These are phyloP conservation scores for Emmelina monodactyla DNA, from an alignment of 2,888 invertebrate genomes.

Conservation along the genomic window DNA sequence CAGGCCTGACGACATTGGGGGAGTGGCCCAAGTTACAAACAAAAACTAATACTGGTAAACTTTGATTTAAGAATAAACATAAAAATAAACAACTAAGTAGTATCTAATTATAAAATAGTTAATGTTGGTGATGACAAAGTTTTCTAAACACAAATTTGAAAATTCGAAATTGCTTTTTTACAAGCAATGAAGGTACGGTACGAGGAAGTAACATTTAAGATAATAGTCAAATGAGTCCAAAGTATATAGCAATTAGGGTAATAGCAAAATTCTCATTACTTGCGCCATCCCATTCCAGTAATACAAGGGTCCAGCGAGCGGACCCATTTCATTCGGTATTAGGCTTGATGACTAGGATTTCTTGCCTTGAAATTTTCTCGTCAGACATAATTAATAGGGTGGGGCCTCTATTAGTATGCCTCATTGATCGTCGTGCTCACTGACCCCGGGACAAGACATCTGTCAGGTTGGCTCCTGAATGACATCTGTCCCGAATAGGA, in stretches of 20 bases:
- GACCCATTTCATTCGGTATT: slow-evolving; percentile 64
- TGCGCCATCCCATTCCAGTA: slow-evolving; percentile 23
- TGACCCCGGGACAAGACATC: slow-evolving; percentile 25
- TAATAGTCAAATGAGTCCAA: too few species aligned
- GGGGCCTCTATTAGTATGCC: slow-evolving; percentile 47
- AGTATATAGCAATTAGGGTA: too few species aligned
- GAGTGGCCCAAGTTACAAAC: slow-evolving; percentile 21
- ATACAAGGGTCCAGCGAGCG: slow-evolving; percentile 38
- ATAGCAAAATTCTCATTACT: slow-evolving; percentile 15
- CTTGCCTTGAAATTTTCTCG: slow-evolving; percentile 60
- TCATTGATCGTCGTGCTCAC: slow-evolving; percentile 26
- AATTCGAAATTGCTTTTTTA: too few species aligned
- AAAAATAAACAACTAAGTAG: too few species aligned
- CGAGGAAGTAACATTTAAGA: too few species aligned
- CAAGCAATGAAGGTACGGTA: too few species aligned
- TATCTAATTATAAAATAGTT: too few species aligned
- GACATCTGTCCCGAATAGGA: neutral
- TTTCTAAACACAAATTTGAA: too few species aligned
- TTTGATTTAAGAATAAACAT: too few species aligned
- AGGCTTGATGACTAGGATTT: slow-evolving; percentile 53
- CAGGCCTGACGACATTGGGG: slow-evolving; percentile 21
- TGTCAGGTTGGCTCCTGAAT: slow-evolving; percentile 5
- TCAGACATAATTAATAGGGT: slow-evolving; percentile 55
- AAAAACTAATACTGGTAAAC: too few species aligned
- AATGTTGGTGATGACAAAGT: too few species aligned